A percentile compares a stretch with the other conserved stretches of the same genome.
phyloP scores from a whole-genome alignment of 2,888 invertebrate species.

The Scaptomyza flava region DNA sequence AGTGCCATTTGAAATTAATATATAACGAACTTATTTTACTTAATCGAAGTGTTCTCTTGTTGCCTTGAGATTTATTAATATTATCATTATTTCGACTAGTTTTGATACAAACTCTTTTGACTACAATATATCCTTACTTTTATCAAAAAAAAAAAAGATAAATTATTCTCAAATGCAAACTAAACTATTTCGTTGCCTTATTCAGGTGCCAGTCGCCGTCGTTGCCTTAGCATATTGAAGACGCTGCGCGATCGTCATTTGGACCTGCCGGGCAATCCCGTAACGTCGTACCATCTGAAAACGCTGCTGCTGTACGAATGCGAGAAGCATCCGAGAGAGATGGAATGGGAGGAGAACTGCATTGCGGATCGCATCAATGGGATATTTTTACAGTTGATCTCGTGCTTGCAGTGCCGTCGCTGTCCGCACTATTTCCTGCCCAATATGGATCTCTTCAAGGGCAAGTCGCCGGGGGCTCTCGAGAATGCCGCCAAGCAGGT shows the following conservation, averaged over 20 bases:
- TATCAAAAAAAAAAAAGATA: too few species aligned
- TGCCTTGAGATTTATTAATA: too few species aligned
- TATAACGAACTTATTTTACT: too few species aligned
- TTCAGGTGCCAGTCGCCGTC: constrained; percentile 90
- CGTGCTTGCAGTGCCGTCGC: constrained; percentile 96
- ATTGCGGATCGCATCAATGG: constrained; percentile 97
- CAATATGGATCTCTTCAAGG: constrained; percentile 96
- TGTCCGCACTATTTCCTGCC: constrained; percentile 99
- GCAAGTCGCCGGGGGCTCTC: constrained; percentile 94
- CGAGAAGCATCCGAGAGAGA: constrained; percentile 97
- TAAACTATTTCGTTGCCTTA: too few species aligned
- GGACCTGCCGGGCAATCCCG: constrained; percentile 94
- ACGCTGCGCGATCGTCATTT: constrained; percentile 95
- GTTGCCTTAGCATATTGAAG: constrained; percentile 95
- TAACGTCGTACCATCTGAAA: constrained; percentile 95
- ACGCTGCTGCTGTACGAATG: constrained; percentile 97
- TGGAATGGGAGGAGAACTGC: constrained; percentile 97
- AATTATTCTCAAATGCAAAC: too few species aligned
- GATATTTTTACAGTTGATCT: constrained; percentile 96
- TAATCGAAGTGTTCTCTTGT: too few species aligned
- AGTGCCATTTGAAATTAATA: constrained; percentile 39
- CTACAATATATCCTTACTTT: too few species aligned
- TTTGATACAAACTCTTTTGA: too few species aligned
- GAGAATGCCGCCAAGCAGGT: constrained; percentile 97
- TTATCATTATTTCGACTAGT: too few species aligned